Conservation (phyloP, 2,888 invertebrate species). For the Sphinx pinastri region DNA sequence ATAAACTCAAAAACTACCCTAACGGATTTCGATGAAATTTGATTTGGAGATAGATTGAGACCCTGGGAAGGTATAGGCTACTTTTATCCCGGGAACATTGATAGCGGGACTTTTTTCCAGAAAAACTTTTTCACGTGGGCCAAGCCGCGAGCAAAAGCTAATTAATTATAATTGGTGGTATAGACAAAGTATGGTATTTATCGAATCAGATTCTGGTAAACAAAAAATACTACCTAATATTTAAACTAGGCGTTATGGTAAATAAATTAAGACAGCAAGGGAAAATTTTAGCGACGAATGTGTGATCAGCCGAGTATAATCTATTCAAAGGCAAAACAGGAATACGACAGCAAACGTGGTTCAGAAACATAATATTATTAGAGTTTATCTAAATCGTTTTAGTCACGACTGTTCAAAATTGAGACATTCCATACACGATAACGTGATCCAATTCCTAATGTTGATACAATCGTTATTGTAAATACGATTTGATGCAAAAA, state of each 20-base stretch:
- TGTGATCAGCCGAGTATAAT: neutral
- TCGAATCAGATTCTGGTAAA: too few relatives aligned
- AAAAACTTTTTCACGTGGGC: too few relatives aligned
- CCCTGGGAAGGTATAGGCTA: too few relatives aligned
- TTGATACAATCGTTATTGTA: slow-evolving; percentile 7
- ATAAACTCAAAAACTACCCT: too few relatives aligned
- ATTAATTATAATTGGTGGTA: too few relatives aligned
- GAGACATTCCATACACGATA: slow-evolving; percentile 40
- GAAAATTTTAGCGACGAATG: neutral
- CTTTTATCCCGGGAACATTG: too few relatives aligned
- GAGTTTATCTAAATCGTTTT: slow-evolving; percentile 1
- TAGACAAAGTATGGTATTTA: too few relatives aligned
- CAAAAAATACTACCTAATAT: neutral
- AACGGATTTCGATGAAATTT: too few relatives aligned
- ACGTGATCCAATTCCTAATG: slow-evolving; percentile 42
- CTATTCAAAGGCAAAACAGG: slow-evolving; percentile 32
- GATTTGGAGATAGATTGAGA: too few relatives aligned
- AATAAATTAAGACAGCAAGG: neutral
- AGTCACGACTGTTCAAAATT: slow-evolving; percentile 40
- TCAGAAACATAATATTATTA: slow-evolving; percentile 14
- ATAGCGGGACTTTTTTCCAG: too few relatives aligned
- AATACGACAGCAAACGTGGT: slow-evolving; percentile 20
- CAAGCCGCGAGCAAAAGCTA: too few relatives aligned
- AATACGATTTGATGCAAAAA: slow-evolving; percentile 34
- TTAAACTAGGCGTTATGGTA: neutral